Conservation (phyloP, 2,113 vertebrate genomes). For the Triplophysa dalaica region DNA sequence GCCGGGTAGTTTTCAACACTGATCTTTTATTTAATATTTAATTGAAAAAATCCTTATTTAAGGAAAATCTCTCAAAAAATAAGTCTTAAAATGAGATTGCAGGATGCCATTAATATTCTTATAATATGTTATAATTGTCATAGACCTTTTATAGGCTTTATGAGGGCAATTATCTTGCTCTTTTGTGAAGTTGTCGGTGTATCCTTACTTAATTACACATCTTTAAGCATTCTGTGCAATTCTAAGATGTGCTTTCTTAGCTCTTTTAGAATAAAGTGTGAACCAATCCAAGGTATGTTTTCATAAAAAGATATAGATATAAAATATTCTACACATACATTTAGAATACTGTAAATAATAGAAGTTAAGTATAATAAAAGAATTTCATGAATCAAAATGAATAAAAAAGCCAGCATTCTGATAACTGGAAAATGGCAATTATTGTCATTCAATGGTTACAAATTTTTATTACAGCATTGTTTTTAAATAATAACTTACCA, state of each 20-base stretch:
- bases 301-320: not conserved
- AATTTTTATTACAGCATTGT: not conserved
- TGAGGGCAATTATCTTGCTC: not conserved
- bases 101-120: not conserved
- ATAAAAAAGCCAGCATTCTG: not conserved
- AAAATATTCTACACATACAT: not conserved
- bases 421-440: not conserved
- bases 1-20: too few species aligned
- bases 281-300: not conserved
- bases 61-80: not conserved
- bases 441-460: not conserved
- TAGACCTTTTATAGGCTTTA: conserved; percentile 40
- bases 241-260: conserved; percentile 6
- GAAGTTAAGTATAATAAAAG: not conserved
- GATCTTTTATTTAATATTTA: too few species aligned
- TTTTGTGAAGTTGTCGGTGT: not conserved
- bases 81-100: not conserved
- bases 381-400: not conserved
- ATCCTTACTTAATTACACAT: conserved; percentile 3
- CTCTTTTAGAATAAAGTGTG: not conserved
- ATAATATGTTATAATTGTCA: conserved; percentile 29
- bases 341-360: not conserved
- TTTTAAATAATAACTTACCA: conserved; percentile 60
- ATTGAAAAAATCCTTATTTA: not conserved
- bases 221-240: not conserved